These are phyloP conservation scores for Drosophila quinaria DNA, from an alignment of 2,888 invertebrate species.

Conservation along the genomic window DNA sequence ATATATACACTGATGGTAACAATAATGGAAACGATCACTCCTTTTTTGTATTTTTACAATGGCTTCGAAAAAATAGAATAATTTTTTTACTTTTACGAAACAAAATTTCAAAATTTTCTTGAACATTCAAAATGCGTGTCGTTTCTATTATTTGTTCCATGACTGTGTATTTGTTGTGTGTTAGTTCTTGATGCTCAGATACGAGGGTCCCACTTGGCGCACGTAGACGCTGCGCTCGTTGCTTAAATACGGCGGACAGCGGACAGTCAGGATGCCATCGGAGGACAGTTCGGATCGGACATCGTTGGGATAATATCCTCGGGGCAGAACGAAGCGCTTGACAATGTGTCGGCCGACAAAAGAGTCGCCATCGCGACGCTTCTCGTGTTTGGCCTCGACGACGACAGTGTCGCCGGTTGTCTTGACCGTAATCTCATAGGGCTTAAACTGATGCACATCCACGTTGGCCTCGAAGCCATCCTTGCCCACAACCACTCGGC, in stretches of 20 bases:
- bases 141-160: too few species aligned
- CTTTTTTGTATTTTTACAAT: too few species aligned
- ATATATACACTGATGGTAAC: too few species aligned
- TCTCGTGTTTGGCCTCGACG: conserved; percentile 90
- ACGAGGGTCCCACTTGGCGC: conserved; percentile 90
- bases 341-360: conserved; percentile 93
- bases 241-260: conserved; percentile 87
- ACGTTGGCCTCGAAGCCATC: conserved; percentile 89
- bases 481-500: conserved; percentile 86
- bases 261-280: conserved; percentile 92
- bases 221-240: conserved; percentile 90
- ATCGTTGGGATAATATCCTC: conserved; percentile 89
- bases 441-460: conserved; percentile 90
- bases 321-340: conserved; percentile 89
- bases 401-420: conserved; percentile 88
- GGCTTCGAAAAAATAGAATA: too few species aligned
- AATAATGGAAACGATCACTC: too few species aligned
- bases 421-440: conserved; percentile 90
- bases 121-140: too few species aligned
- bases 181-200: conserved; percentile 84
- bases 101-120: too few species aligned
- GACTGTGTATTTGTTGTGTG: neutral
- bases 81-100: too few species aligned
- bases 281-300: conserved; percentile 88
- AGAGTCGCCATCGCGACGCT: conserved; percentile 90